Evolutionary conservation across 2,797 vertebrate species (phyloP).

Genomic region (Cossypha dichroa): DNA sequence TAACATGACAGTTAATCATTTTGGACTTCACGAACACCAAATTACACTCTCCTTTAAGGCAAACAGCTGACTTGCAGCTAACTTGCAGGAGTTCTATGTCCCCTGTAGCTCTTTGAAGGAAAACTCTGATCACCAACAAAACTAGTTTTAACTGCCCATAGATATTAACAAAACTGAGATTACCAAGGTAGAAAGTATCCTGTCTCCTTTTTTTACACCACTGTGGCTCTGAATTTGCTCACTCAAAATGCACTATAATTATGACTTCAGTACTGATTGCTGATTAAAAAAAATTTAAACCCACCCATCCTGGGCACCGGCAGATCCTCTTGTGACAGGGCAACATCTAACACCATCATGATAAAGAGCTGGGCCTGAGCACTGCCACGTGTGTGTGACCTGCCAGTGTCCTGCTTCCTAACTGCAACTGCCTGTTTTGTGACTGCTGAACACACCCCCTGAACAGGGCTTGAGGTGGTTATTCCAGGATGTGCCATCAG

Average conservation of each 20-base stretch:
- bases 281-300: background rate
- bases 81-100: background rate
- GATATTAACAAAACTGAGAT: background rate
- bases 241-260: background rate
- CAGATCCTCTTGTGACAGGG: background rate
- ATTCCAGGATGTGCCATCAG: background rate
- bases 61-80: background rate
- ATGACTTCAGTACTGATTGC: background rate
- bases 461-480: background rate
- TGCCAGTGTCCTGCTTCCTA: background rate
- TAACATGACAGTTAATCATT: background rate
- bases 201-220: background rate
- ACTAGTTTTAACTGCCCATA: background rate
- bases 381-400: rapidly evolving
- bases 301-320: background rate
- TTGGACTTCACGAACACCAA: background rate
- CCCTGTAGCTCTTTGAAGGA: background rate
- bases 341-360: rapidly evolving
- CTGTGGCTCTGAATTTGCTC: background rate
- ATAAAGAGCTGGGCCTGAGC: background rate
- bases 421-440: background rate
- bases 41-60: background rate
- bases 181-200: background rate
- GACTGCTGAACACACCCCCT: background rate
- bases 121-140: background rate